Evolutionary conservation across 37 sponge, comb jelly and placozoan species (phyloP), one percentile per base, ranked within the genome.

Genomic region (Cladorhizidae sp.): DNA sequence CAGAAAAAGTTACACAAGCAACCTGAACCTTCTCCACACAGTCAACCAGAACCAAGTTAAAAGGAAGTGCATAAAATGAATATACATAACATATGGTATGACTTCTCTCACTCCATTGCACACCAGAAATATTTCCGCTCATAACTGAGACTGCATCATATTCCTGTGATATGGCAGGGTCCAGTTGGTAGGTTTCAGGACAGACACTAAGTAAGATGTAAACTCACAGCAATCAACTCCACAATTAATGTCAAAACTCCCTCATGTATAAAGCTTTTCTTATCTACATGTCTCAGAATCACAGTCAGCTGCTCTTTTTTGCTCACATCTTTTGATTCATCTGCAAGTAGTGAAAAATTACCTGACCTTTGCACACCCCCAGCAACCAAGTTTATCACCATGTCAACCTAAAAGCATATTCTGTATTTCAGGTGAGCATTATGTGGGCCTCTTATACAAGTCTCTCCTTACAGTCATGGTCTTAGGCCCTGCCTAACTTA

Each of bases 81-180:
- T n/a, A n/a, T n/a, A n/a, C n/a, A n/a, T n/a, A n/a, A n/a, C n/a
- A n/a, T n/a, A n/a, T n/a, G n/a, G n/a, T n/a, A n/a, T n/a, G n/a
- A n/a, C n/a, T n/a, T n/a, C n/a, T n/a, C n/a, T n/a, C n/a, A n/a
- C n/a, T n/a, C n/a, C n/a, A n/a, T n/a, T n/a, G n/a, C n/a, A n/a
- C n/a, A n/a, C n/a, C n/a, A n/a, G n/a, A n/a, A n/a, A n/a, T n/a
- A n/a, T n/a, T n/a, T n/a, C n/a, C n/a, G n/a, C n/a, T n/a, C n/a
- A n/a, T n/a, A 12, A 88, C 88, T 36, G 83, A 76, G 32, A 83
- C 88, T 9, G 83, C 88, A 81, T 88, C 82, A 71, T 88, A 88
- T 0, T 78, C 88, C 40, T 88, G 83, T 20, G 83, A 77, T 21
- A 88, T 83, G 5, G n/a, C 32, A 11, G 76, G 71, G 25, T 88